A percentile compares a stretch with the other conserved stretches of the same genome.
Conservation (phyloP, 1,140 invertebrate species). For the Mactra quadrangularis region DNA sequence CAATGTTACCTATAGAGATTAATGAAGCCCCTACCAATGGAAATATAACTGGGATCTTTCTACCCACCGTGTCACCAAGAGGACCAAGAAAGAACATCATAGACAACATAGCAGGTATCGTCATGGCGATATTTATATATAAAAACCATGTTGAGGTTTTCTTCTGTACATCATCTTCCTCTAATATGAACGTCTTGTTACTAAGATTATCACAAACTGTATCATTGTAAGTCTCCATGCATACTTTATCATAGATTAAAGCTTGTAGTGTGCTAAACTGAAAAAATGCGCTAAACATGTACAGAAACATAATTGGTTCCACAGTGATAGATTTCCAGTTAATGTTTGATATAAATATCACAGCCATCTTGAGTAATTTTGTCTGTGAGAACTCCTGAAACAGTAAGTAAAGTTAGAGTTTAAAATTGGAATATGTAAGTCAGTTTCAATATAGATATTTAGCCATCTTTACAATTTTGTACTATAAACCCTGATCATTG, state of each 20-base stretch:
- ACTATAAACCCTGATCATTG: too few species aligned
- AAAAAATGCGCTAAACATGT: conserved; percentile 84
- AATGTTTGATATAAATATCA: too few species aligned
- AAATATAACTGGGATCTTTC: conserved; percentile 92
- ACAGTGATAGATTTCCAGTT: conserved; percentile 79
- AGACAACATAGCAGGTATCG: conserved; percentile 82
- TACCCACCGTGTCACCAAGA: conserved; percentile 89
- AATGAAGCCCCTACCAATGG: conserved; percentile 92
- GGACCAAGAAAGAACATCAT: conserved; percentile 85
- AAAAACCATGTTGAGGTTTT: conserved; percentile 82
- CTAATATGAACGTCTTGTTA: conserved; percentile 67
- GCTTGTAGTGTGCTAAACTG: conserved; percentile 84
- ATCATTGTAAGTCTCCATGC: conserved; percentile 71
- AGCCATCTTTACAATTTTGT: too few species aligned
- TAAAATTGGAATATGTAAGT: too few species aligned
- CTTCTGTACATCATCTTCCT: conserved; percentile 79
- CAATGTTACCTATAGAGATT: conserved; percentile 89
- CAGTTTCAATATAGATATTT: too few species aligned
- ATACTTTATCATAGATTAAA: conserved; percentile 84
- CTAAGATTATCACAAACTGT: conserved; percentile 74
- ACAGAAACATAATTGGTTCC: conserved; percentile 85
- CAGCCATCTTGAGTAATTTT: too few species aligned
- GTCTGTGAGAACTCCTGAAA: too few species aligned
- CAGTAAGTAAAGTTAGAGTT: too few species aligned
- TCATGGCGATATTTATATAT: conserved; percentile 81